phyloP scores from a whole-genome alignment of 1,140 invertebrate species.

The Brachionus manjavacas region DNA sequence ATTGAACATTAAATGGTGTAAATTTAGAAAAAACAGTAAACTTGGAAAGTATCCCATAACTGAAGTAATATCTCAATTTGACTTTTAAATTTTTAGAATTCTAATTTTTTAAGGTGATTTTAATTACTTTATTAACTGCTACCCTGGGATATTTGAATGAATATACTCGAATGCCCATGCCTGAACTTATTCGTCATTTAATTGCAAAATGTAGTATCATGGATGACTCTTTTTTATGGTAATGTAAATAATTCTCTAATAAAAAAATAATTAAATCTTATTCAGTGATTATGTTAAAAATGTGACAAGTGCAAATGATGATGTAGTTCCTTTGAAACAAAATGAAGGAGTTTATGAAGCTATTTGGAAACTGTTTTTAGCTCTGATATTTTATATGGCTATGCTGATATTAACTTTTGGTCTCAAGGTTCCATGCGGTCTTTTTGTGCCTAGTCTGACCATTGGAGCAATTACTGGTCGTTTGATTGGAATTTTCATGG shows the following conservation, averaged over 20 bases:
- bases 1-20: conserved; percentile 90
- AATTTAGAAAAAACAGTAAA: conserved; percentile 84
- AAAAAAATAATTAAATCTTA: neutral
- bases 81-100: neutral
- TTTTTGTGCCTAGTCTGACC: conserved; percentile 60
- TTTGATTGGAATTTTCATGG: conserved; percentile 91
- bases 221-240: conserved; percentile 76
- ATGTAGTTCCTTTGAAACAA: conserved; percentile 74
- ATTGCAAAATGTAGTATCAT: conserved; percentile 93
- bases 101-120: conserved; percentile 61
- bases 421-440: conserved; percentile 70
- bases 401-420: conserved; percentile 98
- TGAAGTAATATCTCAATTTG: conserved; percentile 62
- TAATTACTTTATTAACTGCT: conserved; percentile 83
- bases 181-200: conserved; percentile 86
- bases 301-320: conserved; percentile 48
- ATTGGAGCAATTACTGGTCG: conserved; percentile 92
- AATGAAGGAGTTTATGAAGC: conserved; percentile 79
- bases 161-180: conserved; percentile 89
- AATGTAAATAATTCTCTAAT: neutral
- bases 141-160: conserved; percentile 91
- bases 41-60: conserved; percentile 94
- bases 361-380: conserved; percentile 81
- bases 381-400: conserved; percentile 78
- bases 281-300: conserved; percentile 59